A percentile compares a stretch with the other conserved stretches of the same genome.
phyloP scores from a whole-genome alignment of 1,140 invertebrate genomes.

The Drosophila mauritiana region DNA sequence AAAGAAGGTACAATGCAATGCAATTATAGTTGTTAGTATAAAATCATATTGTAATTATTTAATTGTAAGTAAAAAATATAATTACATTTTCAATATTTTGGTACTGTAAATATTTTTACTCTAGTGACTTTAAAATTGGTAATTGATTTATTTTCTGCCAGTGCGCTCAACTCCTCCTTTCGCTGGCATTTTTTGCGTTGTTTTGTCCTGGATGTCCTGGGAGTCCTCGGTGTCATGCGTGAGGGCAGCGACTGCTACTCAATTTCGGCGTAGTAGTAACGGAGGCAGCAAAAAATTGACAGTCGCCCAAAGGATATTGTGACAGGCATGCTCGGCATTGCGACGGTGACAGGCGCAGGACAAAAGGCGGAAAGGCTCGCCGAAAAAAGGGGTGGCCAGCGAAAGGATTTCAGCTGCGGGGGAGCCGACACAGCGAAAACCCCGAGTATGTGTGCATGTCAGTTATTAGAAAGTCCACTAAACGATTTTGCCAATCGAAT shows the following conservation, averaged over 20 bases:
- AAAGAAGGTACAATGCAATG: too few species aligned
- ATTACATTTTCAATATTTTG: too few species aligned
- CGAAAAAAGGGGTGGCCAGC: slow-evolving; percentile 59
- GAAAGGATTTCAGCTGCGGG: slow-evolving; percentile 46
- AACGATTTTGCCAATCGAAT: slow-evolving; percentile 82
- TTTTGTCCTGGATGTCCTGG: slow-evolving; percentile 36
- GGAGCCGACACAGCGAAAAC: neutral
- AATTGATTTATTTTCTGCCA: neutral
- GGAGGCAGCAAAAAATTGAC: slow-evolving; percentile 60
- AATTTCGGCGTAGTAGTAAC: slow-evolving; percentile 52
- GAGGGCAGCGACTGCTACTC: slow-evolving; percentile 66
- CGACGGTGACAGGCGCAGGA: slow-evolving; percentile 53
- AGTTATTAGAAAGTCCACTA: slow-evolving; percentile 75
- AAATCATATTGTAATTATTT: too few species aligned
- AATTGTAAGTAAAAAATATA: too few species aligned
- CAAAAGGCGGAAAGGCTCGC: slow-evolving; percentile 56
- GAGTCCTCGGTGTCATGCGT: slow-evolving; percentile 66
- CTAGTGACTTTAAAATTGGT: too few species aligned
- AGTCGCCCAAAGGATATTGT: slow-evolving; percentile 80
- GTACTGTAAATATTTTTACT: too few species aligned
- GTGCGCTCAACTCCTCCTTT: slow-evolving; percentile 28
- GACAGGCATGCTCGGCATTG: slow-evolving; percentile 72
- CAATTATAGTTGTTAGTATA: too few species aligned
- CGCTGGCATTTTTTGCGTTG: slow-evolving; percentile 28
- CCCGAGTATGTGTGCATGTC: slow-evolving; percentile 16